These are phyloP conservation scores for Drosophila kambysellisi DNA, from an alignment of 2,888 invertebrate genomes.

Conservation along the genomic window DNA sequence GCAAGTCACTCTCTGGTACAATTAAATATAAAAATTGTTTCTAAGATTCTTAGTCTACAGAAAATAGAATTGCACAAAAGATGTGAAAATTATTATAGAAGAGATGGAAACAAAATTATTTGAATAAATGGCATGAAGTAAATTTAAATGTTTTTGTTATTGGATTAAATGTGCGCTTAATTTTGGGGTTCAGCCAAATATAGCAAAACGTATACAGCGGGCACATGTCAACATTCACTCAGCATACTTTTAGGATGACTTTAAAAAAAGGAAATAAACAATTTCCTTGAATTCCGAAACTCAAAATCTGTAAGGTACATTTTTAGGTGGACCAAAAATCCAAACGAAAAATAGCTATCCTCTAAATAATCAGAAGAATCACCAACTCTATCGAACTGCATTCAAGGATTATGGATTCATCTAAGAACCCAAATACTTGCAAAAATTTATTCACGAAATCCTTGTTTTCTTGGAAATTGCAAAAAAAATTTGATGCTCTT, in stretches of 20 bases:
- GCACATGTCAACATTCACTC: not conserved
- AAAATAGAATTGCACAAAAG: not conserved
- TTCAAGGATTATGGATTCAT: not conserved
- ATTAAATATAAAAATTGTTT: constrained; percentile 11
- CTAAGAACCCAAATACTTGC: not conserved
- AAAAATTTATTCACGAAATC: not conserved
- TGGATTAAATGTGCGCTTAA: not conserved
- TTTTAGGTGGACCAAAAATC: not conserved
- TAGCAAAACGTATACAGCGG: not conserved
- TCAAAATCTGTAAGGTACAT: not conserved
- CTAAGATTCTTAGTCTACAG: not conserved
- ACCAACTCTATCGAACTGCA: not conserved
- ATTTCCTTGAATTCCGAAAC: not conserved
- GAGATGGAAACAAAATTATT: not conserved
- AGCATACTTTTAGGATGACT: not conserved
- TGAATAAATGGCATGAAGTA: not conserved
- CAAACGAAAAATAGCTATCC: not conserved
- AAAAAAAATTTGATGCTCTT: not conserved
- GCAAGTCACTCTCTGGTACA: constrained; percentile 39
- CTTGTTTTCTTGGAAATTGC: not conserved
- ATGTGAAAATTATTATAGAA: not conserved
- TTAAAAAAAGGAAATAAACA: not conserved
- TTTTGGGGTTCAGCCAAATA: not conserved
- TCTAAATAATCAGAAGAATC: too few relatives aligned
- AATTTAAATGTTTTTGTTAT: not conserved